Conservation (phyloP, 2,888 invertebrate species). For the Chloroclysta siterata region DNA sequence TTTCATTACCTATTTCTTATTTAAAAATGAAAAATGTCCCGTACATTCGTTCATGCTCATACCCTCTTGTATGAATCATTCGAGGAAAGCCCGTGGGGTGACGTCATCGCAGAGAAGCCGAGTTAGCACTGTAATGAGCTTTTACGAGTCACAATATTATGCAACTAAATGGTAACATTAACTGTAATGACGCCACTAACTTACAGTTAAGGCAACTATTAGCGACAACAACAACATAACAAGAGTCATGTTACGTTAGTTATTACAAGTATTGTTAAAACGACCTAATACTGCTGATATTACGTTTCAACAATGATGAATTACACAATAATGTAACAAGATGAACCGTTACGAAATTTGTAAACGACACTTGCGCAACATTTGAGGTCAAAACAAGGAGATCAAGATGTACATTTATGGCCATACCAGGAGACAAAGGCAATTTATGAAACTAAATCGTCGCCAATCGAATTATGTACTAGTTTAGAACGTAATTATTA, state of each 20-base stretch:
- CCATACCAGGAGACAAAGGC: not conserved
- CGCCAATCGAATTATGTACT: not conserved
- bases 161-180: conserved; percentile 40
- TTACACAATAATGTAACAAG: conserved; percentile 12
- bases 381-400: conserved; percentile 19
- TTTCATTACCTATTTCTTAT: not conserved
- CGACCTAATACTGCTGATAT: not conserved
- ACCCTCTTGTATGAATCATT: conserved; percentile 60
- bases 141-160: conserved; percentile 45
- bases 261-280: not conserved
- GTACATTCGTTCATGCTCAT: conserved; percentile 1
- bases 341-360: conserved; percentile 26
- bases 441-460: not conserved
- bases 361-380: conserved; percentile 23
- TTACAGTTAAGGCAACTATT: not conserved
- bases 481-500: not conserved
- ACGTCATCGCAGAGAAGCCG: conserved; percentile 58
- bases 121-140: conserved; percentile 46
- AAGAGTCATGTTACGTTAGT: not conserved
- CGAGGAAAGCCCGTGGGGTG: conserved; percentile 69
- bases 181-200: conserved; percentile 19
- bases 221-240: not conserved
- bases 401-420: not conserved
- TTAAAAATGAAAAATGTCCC: conserved; percentile 5
- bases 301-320: conserved; percentile 21